phyloP scores from a whole-genome alignment of 1,140 invertebrate species.

The Macrosteles quadrilineatus region DNA sequence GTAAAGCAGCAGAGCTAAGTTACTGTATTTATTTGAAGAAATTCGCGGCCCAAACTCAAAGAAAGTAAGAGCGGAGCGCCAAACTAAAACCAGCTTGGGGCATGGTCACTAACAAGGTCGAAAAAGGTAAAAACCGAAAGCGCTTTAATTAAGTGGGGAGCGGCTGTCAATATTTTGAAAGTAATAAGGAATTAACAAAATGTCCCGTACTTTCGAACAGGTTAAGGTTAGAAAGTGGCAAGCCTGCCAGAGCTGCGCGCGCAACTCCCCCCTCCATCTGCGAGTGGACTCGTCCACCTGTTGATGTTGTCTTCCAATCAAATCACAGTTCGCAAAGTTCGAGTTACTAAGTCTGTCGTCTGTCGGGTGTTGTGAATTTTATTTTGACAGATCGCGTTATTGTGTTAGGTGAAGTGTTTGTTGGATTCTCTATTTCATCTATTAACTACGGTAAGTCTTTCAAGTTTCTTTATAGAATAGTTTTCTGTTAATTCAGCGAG shows the following conservation, averaged over 20 bases:
- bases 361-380: slow-evolving; percentile 5
- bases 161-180: slow-evolving; percentile 12
- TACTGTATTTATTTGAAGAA: no score
- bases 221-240: slow-evolving; percentile 31
- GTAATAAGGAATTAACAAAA: background rate
- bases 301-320: slow-evolving; percentile 11
- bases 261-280: background rate
- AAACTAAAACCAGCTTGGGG: no score
- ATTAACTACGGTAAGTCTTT: no score
- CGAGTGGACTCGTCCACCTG: slow-evolving; percentile 13
- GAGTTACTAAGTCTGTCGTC: background rate
- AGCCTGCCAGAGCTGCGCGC: background rate
- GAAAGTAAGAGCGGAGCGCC: no score
- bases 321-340: slow-evolving; percentile 15
- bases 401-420: background rate
- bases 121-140: background rate
- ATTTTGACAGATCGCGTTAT: background rate
- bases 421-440: background rate
- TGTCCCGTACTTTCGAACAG: slow-evolving; percentile 25
- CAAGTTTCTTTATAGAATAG: no score
- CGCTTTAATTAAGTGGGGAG: background rate
- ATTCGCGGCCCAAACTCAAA: no score
- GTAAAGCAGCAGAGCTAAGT: no score
- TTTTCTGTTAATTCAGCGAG: no score
- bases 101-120: no score